Evolutionary conservation across 2,888 invertebrate species (phyloP).

Genomic region (Hermaeophaga mercurialis): DNA sequence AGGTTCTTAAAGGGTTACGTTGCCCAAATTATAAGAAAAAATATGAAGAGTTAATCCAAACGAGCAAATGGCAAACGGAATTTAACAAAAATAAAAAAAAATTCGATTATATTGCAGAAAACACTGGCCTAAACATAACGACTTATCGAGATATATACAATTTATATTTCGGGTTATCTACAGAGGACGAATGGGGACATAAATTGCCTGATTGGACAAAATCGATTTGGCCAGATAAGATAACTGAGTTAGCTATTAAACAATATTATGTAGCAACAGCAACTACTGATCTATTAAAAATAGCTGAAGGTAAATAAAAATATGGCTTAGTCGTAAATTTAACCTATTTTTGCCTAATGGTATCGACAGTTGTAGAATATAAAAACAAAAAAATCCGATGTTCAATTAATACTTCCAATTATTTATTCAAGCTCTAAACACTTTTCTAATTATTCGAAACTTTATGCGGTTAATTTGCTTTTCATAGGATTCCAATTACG

Average conservation of each 20-base stretch:
- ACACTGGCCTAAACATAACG: slow-evolving; percentile 60
- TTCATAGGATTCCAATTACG: slow-evolving; percentile 44
- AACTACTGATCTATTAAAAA: slow-evolving; percentile 48
- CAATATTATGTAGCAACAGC: slow-evolving; percentile 39
- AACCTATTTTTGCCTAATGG: no score
- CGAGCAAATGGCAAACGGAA: slow-evolving; percentile 53
- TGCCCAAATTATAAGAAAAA: slow-evolving; percentile 41
- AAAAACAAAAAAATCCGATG: no score
- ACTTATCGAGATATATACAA: slow-evolving; percentile 64
- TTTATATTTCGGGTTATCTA: slow-evolving; percentile 65
- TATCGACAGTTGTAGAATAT: no score
- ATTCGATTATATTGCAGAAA: slow-evolving; percentile 58
- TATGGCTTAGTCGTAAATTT: no score
- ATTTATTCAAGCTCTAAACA: no score
- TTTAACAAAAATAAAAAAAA: slow-evolving; percentile 57
- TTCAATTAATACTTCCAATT: no score
- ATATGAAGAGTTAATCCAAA: slow-evolving; percentile 33
- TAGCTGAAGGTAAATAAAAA: slow-evolving; percentile 33
- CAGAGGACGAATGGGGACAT: slow-evolving; percentile 61
- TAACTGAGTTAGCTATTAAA: slow-evolving; percentile 47
- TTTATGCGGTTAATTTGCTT: no score
- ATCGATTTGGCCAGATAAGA: slow-evolving; percentile 50
- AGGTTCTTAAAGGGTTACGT: slow-evolving; percentile 36
- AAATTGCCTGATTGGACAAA: slow-evolving; percentile 56
- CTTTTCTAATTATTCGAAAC: no score